Percentiles rank a stretch among this genome's conserved stretches.
Evolutionary conservation across 1,140 invertebrate genomes (phyloP).

Genomic region (Armadillidium nasatum): DNA sequence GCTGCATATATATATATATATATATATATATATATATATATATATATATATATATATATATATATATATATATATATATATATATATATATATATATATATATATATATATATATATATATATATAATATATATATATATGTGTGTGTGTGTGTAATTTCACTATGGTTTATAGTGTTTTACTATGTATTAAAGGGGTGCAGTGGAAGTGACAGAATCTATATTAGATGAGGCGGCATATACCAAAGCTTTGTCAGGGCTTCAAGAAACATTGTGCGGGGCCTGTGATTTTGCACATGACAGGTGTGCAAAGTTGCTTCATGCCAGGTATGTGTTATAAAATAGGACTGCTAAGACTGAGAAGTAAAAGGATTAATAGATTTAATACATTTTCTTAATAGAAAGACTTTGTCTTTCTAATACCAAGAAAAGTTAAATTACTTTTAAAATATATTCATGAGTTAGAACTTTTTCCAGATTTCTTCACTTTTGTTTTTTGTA

Average conservation of each 20-base stretch:
- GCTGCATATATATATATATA: too few species aligned
- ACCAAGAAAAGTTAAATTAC: too few species aligned
- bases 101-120: constrained; percentile 14
- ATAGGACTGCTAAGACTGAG: not conserved
- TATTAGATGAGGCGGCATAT: not conserved
- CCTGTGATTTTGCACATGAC: constrained; percentile 89
- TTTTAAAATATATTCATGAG: too few species aligned
- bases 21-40: not conserved
- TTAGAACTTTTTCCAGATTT: too few species aligned
- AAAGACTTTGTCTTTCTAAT: too few species aligned
- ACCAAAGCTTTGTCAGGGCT: constrained; percentile 55
- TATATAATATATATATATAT: not conserved
- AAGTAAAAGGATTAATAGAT: not conserved
- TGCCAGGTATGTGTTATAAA: constrained; percentile 54
- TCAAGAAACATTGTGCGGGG: constrained; percentile 66
- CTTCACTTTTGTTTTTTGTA: too few species aligned
- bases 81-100: constrained; percentile 16
- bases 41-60: constrained; percentile 16
- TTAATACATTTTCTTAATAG: not conserved
- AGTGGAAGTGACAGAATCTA: not conserved
- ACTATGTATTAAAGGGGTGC: not conserved
- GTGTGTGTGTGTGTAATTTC: not conserved
- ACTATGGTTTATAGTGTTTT: not conserved
- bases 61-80: constrained; percentile 29
- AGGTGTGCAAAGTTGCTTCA: constrained; percentile 77